Evolutionary conservation across 2,797 vertebrate genomes (phyloP).

Genomic region (Dallia pectoralis): DNA sequence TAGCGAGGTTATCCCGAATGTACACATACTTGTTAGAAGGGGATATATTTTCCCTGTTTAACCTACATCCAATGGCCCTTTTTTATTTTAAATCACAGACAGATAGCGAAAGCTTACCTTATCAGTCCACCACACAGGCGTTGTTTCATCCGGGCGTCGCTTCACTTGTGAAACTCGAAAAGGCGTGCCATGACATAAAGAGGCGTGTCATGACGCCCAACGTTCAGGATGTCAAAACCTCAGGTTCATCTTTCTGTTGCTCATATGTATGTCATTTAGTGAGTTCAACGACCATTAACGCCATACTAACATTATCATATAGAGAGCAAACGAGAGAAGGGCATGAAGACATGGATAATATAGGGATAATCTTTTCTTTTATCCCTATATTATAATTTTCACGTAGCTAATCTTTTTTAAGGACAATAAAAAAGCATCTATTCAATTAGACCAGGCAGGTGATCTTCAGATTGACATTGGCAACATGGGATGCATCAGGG

Average conservation of each 20-base stretch:
- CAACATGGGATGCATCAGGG: background rate
- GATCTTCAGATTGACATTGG: background rate
- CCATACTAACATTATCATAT: background rate
- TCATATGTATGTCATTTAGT: background rate
- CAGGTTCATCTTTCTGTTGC: background rate
- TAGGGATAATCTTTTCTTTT: too few species aligned
- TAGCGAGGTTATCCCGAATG: background rate
- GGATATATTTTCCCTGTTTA: background rate
- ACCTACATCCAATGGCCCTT: background rate
- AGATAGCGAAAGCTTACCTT: slow-evolving; percentile 3
- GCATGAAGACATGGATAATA: too few species aligned
- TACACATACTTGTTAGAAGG: too few species aligned
- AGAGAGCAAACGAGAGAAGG: background rate
- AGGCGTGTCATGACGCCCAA: background rate
- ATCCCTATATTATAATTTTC: too few species aligned
- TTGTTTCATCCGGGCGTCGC: slow-evolving; percentile 4
- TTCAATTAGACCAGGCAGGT: background rate
- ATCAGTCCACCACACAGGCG: slow-evolving; percentile 13
- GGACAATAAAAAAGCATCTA: background rate
- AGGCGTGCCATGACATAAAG: background rate
- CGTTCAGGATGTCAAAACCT: background rate
- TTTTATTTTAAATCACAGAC: background rate
- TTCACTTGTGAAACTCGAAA: background rate
- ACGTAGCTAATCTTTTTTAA: background rate
- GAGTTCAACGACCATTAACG: background rate